phyloP scores from a whole-genome alignment of 23 tunicate species.

The Styela clava region DNA sequence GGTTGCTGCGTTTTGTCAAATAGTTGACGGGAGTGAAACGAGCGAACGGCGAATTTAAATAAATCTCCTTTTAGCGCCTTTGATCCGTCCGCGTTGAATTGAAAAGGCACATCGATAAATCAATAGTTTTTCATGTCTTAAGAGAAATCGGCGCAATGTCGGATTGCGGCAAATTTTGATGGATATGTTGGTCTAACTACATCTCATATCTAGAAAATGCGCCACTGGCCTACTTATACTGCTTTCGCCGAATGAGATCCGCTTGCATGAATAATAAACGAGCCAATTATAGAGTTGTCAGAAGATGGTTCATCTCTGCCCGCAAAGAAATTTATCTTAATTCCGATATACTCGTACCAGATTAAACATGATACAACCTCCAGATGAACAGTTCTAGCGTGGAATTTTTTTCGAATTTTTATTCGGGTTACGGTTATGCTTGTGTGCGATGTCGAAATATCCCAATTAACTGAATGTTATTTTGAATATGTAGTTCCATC shows the following conservation, averaged over 20 bases:
- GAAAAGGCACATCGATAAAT: neutral
- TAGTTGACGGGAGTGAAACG: conserved; percentile 12
- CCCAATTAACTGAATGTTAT: too few species aligned
- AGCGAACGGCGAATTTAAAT: conserved; percentile 2
- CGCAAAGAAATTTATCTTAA: neutral
- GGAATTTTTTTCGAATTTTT: too few species aligned
- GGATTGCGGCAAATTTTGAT: neutral
- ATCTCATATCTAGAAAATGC: too few species aligned
- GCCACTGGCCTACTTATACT: too few species aligned
- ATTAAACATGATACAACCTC: neutral
- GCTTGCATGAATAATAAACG: neutral
- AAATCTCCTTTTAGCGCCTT: conserved; percentile 3
- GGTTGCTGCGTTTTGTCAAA: conserved; percentile 11
- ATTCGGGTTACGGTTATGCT: too few species aligned
- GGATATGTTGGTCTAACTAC: neutral
- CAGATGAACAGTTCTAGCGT: too few species aligned
- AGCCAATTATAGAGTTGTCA: neutral
- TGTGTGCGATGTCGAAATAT: too few species aligned
- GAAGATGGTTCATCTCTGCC: neutral
- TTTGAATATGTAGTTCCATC: too few species aligned
- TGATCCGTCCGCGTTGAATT: neutral
- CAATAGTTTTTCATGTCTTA: neutral
- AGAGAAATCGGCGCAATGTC: neutral
- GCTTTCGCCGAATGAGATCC: too few species aligned
- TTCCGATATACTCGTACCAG: neutral